Percentiles rank a stretch among this genome's conserved stretches.
These are phyloP conservation scores for Anthoscopus minutus DNA, from an alignment of 2,113 vertebrate genomes.

Conservation along the genomic window DNA sequence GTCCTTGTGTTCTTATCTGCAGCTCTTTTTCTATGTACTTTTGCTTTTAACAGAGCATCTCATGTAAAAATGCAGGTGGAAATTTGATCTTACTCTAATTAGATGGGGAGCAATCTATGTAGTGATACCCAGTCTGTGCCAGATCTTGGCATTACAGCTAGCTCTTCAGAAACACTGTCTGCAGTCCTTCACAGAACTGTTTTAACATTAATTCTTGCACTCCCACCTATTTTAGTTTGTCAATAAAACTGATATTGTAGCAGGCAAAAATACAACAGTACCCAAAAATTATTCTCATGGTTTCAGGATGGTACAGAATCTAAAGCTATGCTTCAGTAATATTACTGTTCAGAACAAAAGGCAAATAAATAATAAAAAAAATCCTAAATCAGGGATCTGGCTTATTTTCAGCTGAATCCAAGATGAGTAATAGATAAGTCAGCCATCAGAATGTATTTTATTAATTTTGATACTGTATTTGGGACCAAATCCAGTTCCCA, in stretches of 20 bases:
- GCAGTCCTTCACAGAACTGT: not conserved
- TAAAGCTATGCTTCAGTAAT: not conserved
- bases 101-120: not conserved
- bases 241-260: not conserved
- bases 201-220: not conserved
- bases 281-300: not conserved
- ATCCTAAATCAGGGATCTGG: fast-evolving
- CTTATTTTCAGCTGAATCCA: not conserved
- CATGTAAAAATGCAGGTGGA: not conserved
- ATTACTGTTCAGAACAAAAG: not conserved
- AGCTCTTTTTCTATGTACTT: not conserved
- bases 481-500: not conserved
- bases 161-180: not conserved
- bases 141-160: not conserved
- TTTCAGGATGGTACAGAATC: not conserved
- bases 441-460: not conserved
- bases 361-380: not conserved
- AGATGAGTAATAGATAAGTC: not conserved
- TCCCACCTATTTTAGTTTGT: not conserved
- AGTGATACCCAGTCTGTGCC: not conserved
- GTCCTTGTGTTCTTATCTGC: not conserved
- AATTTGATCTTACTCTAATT: not conserved
- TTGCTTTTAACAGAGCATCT: not conserved
- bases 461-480: not conserved
- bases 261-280: not conserved